Percentiles rank a stretch among this genome's conserved stretches.
Conservation (phyloP, 2,797 vertebrate genomes). For the Acanthopagrus latus region DNA sequence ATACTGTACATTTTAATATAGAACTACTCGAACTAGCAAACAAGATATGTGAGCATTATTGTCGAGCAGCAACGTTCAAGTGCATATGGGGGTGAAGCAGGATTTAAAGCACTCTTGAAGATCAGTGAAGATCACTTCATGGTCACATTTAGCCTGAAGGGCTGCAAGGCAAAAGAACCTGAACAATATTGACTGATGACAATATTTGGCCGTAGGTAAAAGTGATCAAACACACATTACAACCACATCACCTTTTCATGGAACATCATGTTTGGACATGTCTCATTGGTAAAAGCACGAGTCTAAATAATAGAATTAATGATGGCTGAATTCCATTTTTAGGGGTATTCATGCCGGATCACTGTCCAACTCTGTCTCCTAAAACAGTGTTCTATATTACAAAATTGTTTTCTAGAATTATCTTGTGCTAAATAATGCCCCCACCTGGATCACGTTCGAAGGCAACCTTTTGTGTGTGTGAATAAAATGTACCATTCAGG, state of each 20-base stretch:
- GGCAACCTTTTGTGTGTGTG: too few relatives aligned
- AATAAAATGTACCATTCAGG: too few relatives aligned
- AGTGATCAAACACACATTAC: background rate
- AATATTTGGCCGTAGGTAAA: background rate
- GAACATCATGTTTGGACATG: background rate
- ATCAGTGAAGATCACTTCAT: background rate
- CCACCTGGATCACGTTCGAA: too few relatives aligned
- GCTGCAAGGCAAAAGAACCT: background rate
- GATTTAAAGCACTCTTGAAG: background rate
- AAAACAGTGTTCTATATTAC: too few relatives aligned
- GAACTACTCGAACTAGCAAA: background rate
- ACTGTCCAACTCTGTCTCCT: too few relatives aligned
- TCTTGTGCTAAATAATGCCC: too few relatives aligned
- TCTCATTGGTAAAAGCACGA: background rate
- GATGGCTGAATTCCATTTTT: background rate
- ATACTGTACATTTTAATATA: background rate
- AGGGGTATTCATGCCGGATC: too few relatives aligned
- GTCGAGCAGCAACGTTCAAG: background rate
- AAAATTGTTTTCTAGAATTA: too few relatives aligned
- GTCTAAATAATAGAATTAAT: background rate
- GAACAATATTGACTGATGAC: background rate
- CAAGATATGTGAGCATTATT: background rate
- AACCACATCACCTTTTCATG: background rate
- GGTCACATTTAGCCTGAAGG: background rate
- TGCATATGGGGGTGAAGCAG: background rate